Evolutionary conservation across 2,113 vertebrate genomes (phyloP).

Genomic region (Oncorhynchus nerka): DNA sequence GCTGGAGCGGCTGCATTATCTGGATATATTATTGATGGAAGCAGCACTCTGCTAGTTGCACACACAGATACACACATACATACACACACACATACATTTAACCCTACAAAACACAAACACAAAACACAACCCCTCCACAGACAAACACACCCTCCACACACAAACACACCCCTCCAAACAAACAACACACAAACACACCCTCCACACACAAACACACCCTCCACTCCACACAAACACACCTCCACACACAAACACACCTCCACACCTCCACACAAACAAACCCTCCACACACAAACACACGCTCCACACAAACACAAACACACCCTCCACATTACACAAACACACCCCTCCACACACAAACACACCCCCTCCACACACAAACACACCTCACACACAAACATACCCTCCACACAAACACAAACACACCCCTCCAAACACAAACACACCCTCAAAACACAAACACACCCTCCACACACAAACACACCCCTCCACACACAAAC

Average conservation of each 20-base stretch:
- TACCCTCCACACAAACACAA: too few relatives aligned
- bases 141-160: neutral
- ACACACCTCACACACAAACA: too few relatives aligned
- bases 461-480: too few relatives aligned
- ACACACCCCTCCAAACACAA: too few relatives aligned
- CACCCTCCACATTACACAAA: neutral
- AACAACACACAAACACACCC: neutral
- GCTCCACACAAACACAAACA: neutral
- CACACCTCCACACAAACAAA: too few relatives aligned
- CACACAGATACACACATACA: conserved; percentile 1
- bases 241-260: conserved; percentile 3
- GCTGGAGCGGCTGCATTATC: conserved; percentile 68
- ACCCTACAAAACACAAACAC: neutral
- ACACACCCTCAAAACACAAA: too few relatives aligned
- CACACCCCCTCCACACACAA: too few relatives aligned
- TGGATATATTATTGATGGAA: conserved; percentile 69
- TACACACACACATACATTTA: conserved; percentile 10
- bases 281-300: too few relatives aligned
- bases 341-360: neutral
- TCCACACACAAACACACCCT: too few relatives aligned
- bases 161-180: neutral
- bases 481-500: too few relatives aligned
- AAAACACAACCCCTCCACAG: neutral
- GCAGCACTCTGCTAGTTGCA: conserved; percentile 54
- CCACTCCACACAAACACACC: conserved; percentile 1